Evolutionary conservation across 2,888 invertebrate genomes (phyloP).

Genomic region (Microctonus hyperodae): DNA sequence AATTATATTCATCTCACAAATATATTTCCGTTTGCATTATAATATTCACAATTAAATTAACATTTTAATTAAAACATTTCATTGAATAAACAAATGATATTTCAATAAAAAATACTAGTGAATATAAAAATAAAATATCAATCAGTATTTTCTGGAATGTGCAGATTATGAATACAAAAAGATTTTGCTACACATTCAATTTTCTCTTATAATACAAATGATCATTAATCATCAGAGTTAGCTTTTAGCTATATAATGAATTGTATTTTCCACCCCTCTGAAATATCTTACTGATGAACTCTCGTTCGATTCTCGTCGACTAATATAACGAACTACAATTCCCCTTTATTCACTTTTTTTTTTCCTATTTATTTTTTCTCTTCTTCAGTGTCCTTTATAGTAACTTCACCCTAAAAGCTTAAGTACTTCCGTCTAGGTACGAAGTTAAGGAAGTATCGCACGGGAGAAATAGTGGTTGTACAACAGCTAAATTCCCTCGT

Average conservation of each 20-base stretch:
- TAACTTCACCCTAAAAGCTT: conserved; percentile 22
- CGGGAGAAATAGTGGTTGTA: conserved; percentile 5
- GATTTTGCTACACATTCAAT: background rate
- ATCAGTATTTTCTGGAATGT: background rate
- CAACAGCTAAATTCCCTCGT: conserved; percentile 23
- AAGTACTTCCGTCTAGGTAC: conserved; percentile 28
- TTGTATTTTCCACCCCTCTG: conserved; percentile 29
- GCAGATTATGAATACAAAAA: too few species aligned
- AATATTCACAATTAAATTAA: background rate
- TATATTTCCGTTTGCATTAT: background rate
- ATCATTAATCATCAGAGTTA: conserved; percentile 17
- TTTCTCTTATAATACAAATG: conserved; percentile 1
- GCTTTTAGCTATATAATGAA: background rate
- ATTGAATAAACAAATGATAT: too few species aligned
- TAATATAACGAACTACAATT: background rate
- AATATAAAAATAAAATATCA: background rate
- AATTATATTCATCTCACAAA: too few species aligned
- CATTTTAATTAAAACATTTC: background rate
- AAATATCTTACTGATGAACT: conserved; percentile 33
- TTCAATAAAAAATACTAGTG: too few species aligned
- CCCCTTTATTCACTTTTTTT: too few species aligned
- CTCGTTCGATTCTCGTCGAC: conserved; percentile 15
- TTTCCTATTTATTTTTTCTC: background rate
- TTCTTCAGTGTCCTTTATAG: background rate
- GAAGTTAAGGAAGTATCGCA: conserved; percentile 1